Evolutionary conservation across 2,888 invertebrate genomes (phyloP).

Genomic region (Drosophila trichaetosa): DNA sequence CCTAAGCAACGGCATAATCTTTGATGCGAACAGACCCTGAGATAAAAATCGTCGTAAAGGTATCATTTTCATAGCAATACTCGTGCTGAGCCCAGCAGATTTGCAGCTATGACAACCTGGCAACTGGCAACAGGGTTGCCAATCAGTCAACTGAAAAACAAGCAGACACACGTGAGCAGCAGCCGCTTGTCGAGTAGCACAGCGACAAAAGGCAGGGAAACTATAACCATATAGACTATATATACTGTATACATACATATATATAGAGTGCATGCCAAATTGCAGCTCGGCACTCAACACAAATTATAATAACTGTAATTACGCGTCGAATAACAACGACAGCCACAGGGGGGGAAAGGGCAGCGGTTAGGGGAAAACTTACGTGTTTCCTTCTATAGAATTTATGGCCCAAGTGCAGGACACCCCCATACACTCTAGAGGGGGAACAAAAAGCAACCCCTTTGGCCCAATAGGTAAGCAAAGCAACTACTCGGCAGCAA

Average conservation of each 20-base stretch:
- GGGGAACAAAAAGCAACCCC: conserved; percentile 47
- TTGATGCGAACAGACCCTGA: conserved; percentile 41
- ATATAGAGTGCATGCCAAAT: conserved; percentile 29
- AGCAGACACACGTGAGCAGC: conserved; percentile 65
- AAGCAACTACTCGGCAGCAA: conserved; percentile 35
- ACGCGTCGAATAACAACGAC: conserved; percentile 47
- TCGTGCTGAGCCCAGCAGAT: conserved; percentile 23
- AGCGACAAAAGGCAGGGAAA: background rate
- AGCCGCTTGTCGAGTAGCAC: conserved; percentile 11
- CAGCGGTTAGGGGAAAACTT: conserved; percentile 38
- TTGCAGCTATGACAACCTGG: conserved; percentile 61
- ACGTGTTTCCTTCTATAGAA: conserved; percentile 64
- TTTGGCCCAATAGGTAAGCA: conserved; percentile 15
- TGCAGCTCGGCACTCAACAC: conserved; percentile 68
- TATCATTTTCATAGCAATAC: conserved; percentile 58
- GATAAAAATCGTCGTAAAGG: conserved; percentile 66
- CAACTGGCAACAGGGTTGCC: conserved; percentile 46
- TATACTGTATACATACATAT: background rate
- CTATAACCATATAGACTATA: background rate
- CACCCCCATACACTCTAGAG: conserved; percentile 17
- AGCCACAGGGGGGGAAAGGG: conserved; percentile 17
- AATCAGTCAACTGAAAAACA: conserved; percentile 62
- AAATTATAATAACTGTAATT: conserved; percentile 79
- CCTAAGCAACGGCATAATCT: conserved; percentile 62
- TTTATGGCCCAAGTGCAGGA: conserved; percentile 64